A percentile compares a stretch with the other conserved stretches of the same genome.
These are phyloP conservation scores for Dryas iulia DNA, from an alignment of 1,140 invertebrate genomes.

Conservation along the genomic window DNA sequence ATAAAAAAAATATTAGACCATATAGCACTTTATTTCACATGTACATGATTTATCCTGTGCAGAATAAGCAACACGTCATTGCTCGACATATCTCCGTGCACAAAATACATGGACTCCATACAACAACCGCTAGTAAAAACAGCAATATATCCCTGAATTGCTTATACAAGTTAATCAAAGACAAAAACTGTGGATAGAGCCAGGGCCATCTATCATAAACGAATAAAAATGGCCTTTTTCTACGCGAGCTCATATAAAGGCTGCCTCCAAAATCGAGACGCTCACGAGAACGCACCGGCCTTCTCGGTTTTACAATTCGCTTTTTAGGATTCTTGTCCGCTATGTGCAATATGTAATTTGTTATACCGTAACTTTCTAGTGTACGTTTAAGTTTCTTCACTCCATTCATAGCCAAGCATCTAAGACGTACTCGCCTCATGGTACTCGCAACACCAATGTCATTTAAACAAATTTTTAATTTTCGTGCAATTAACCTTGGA, in stretches of 20 bases:
- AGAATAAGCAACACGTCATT: slow-evolving; percentile 52
- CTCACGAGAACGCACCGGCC: slow-evolving; percentile 25
- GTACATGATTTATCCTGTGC: slow-evolving; percentile 40
- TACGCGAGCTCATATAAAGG: slow-evolving; percentile 45
- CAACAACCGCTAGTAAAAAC: slow-evolving; percentile 47
- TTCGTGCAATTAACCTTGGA: slow-evolving; percentile 15
- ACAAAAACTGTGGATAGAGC: slow-evolving; percentile 48
- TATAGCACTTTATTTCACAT: slow-evolving; percentile 36
- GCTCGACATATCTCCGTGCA: slow-evolving; percentile 46
- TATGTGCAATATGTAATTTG: slow-evolving; percentile 38
- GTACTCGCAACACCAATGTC: slow-evolving; percentile 28
- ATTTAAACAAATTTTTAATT: slow-evolving; percentile 11
- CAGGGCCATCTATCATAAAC: slow-evolving; percentile 45
- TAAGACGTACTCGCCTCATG: slow-evolving; percentile 27
- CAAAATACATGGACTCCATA: slow-evolving; percentile 57
- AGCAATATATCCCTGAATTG: slow-evolving; percentile 46
- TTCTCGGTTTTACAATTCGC: not conserved
- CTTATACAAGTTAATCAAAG: slow-evolving; percentile 40
- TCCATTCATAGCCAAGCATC: slow-evolving; percentile 26
- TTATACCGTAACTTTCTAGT: slow-evolving; percentile 35
- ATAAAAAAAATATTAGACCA: slow-evolving; percentile 5
- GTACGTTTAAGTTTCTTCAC: slow-evolving; percentile 9
- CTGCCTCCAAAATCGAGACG: slow-evolving; percentile 46
- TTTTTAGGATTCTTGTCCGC: slow-evolving; percentile 35
- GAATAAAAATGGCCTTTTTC: slow-evolving; percentile 42